phyloP scores from a whole-genome alignment of 2,888 invertebrate species.

The Temnothorax unifasciatus region DNA sequence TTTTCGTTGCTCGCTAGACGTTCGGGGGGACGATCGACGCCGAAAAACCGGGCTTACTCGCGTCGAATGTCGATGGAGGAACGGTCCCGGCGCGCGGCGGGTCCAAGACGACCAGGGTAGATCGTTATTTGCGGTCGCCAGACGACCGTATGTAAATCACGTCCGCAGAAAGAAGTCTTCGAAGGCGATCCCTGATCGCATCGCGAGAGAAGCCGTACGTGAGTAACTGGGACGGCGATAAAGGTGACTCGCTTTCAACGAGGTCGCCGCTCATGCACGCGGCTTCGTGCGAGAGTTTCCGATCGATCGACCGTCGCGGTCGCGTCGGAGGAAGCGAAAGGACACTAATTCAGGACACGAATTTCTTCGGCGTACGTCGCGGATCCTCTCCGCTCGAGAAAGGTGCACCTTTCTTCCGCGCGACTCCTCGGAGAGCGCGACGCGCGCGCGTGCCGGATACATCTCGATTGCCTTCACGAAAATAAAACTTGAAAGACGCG shows the following conservation, averaged over 20 bases:
- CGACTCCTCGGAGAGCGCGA: too few relatives aligned
- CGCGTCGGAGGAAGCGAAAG: not conserved
- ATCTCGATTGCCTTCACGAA: not conserved
- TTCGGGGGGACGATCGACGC: not conserved
- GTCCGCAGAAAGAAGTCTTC: slow-evolving; percentile 60
- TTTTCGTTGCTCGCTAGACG: not conserved
- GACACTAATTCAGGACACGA: slow-evolving; percentile 5
- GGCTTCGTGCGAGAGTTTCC: slow-evolving; percentile 5
- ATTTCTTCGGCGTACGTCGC: not conserved
- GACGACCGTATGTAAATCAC: slow-evolving; percentile 71
- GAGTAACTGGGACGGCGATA: slow-evolving; percentile 70
- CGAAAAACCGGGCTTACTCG: slow-evolving; percentile 26
- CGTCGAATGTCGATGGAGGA: slow-evolving; percentile 8
- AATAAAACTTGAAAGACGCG: not conserved
- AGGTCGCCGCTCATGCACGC: slow-evolving; percentile 15
- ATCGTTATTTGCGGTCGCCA: slow-evolving; percentile 43
- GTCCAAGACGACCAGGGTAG: slow-evolving; percentile 25
- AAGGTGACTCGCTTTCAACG: slow-evolving; percentile 61
- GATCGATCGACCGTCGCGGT: not conserved
- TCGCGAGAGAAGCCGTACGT: slow-evolving; percentile 67
- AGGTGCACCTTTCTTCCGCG: not conserved
- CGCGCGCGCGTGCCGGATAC: too few relatives aligned
- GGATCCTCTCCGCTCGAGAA: not conserved
- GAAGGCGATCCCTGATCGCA: slow-evolving; percentile 52
- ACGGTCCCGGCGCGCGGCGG: not conserved